phyloP scores from a whole-genome alignment of 2,113 vertebrate genomes.

The Rhea pennata region DNA sequence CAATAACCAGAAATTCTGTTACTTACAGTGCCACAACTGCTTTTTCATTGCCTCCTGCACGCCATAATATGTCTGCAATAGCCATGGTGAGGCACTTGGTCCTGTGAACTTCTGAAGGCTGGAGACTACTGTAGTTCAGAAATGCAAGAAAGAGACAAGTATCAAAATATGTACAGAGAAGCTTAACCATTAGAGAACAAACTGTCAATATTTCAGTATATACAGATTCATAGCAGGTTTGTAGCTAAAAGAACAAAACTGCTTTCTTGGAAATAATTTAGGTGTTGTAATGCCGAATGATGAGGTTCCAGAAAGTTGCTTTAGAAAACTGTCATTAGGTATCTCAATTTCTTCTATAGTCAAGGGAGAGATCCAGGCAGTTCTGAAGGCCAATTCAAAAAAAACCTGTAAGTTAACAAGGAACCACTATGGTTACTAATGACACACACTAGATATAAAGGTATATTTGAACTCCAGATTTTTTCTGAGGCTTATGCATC shows the following conservation, averaged over 20 bases:
- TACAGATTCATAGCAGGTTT: not conserved
- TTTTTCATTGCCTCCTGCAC: constrained; percentile 81
- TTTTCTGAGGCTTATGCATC: not conserved
- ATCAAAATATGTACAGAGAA: not conserved
- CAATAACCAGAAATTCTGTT: not conserved
- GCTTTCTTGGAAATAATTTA: not conserved
- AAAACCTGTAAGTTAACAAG: not conserved
- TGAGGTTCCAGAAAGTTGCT: rapidly evolving
- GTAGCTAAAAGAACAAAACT: not conserved
- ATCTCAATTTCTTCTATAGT: not conserved
- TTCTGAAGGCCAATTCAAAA: not conserved
- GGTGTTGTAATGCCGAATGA: rapidly evolving
- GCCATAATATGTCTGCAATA: constrained; percentile 88
- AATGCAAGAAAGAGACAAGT: not conserved
- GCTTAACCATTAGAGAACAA: not conserved
- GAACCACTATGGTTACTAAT: not conserved
- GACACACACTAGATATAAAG: not conserved
- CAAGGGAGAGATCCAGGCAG: not conserved
- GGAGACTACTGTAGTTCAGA: constrained; percentile 57
- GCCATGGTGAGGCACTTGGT: constrained; percentile 83
- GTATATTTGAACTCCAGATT: rapidly evolving
- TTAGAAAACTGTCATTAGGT: not conserved
- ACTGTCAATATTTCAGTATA: not conserved
- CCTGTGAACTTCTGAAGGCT: constrained; percentile 75
- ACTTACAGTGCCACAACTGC: constrained; percentile 88